Evolutionary conservation across 1,140 invertebrate genomes (phyloP).

Genomic region (Oedothorax gibbosus): DNA sequence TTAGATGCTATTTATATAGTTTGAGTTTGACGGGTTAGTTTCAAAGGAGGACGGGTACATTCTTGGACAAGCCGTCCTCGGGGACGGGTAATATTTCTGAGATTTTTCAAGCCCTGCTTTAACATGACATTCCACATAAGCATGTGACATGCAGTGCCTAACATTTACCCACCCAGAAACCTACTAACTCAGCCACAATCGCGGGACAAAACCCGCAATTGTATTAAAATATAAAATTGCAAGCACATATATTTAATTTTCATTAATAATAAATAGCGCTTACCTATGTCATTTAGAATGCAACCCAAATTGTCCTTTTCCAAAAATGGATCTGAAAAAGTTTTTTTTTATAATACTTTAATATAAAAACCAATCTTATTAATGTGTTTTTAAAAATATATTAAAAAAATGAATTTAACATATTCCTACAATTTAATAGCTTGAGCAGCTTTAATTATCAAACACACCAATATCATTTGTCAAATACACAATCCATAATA

Average conservation of each 20-base stretch:
- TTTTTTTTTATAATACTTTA: background rate
- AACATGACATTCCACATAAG: background rate
- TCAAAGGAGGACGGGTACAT: too few species aligned
- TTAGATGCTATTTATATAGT: too few species aligned
- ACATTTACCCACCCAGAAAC: too few species aligned
- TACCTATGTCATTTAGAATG: background rate
- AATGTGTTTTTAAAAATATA: background rate
- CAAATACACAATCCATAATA: background rate
- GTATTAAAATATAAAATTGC: background rate
- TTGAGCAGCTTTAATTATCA: background rate
- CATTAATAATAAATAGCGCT: background rate
- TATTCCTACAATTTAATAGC: background rate
- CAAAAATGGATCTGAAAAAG: conserved; percentile 33
- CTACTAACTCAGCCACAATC: too few species aligned
- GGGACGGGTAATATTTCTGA: too few species aligned
- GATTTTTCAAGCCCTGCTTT: too few species aligned
- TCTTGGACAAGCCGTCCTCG: too few species aligned
- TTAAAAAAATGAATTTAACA: background rate
- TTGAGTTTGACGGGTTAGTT: too few species aligned
- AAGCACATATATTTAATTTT: background rate
- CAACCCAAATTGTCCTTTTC: conserved; percentile 13
- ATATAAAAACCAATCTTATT: background rate
- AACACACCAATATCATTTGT: background rate
- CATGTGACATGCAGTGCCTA: too few species aligned
- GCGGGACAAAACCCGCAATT: background rate